Percentiles rank a stretch among this genome's conserved stretches.
phyloP scores from a whole-genome alignment of 2,113 vertebrate species.

The Psittacus erithacus region DNA sequence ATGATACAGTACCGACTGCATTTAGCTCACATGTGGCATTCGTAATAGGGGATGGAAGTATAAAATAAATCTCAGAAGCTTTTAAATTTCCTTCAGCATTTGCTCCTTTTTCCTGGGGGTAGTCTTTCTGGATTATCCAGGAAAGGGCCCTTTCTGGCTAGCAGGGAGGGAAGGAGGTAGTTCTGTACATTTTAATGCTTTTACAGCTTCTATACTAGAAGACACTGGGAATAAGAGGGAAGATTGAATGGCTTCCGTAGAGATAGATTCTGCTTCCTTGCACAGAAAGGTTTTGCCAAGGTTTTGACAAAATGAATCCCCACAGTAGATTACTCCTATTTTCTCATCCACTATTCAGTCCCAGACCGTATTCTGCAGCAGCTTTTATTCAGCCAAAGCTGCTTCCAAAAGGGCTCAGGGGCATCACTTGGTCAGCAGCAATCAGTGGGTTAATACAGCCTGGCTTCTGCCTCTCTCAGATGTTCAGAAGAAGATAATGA shows the following conservation, averaged over 20 bases:
- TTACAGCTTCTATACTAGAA: background rate
- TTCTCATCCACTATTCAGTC: background rate
- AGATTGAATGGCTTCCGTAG: background rate
- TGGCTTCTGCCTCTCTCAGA: background rate
- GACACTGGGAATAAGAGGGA: background rate
- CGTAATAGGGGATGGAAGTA: background rate
- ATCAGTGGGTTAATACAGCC: conserved; percentile 29
- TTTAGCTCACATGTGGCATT: background rate
- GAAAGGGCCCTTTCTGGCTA: background rate
- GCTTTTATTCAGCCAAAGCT: background rate
- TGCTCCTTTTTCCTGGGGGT: background rate
- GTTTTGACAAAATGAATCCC: background rate
- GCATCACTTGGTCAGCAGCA: conserved; percentile 1
- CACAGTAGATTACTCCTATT: background rate
- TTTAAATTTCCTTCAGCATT: background rate
- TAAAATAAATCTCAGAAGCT: background rate
- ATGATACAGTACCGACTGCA: background rate
- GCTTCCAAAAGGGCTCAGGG: background rate
- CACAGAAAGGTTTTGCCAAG: background rate
- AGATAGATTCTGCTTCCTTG: background rate
- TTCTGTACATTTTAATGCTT: background rate
- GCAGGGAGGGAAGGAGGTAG: background rate
- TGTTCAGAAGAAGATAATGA: conserved; percentile 36
- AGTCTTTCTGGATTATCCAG: background rate
- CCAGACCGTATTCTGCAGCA: background rate